phyloP scores from a whole-genome alignment of 1,140 invertebrate species.

The Mercenaria mercenaria region DNA sequence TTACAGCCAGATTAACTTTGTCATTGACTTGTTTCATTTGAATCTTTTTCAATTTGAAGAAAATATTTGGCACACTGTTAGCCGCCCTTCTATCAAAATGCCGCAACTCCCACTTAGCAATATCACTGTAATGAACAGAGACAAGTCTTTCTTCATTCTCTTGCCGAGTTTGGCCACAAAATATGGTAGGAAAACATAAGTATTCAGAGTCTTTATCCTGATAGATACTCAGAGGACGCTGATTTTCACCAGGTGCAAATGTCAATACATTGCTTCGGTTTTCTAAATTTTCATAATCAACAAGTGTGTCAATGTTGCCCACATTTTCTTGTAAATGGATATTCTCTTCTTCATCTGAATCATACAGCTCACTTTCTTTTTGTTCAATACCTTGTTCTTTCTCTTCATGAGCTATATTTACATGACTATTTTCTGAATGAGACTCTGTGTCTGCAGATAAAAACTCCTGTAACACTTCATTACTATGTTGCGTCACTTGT shows the following conservation, averaged over 20 bases:
- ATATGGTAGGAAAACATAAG: conserved; percentile 60
- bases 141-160: conserved; percentile 38
- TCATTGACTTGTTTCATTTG: conserved; percentile 69
- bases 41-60: conserved; percentile 69
- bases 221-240: conserved; percentile 63
- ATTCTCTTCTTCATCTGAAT: conserved; percentile 46
- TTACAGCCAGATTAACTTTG: conserved; percentile 59
- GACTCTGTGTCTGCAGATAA: background rate
- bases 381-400: background rate
- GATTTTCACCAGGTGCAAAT: conserved; percentile 62
- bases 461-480: conserved; percentile 19
- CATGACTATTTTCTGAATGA: too few relatives aligned
- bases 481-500: background rate
- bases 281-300: conserved; percentile 43
- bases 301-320: conserved; percentile 48
- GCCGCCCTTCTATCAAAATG: conserved; percentile 39
- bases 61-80: conserved; percentile 45
- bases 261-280: conserved; percentile 26
- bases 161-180: conserved; percentile 42
- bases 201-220: conserved; percentile 55
- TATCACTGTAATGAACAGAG: conserved; percentile 58
- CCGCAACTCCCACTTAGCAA: conserved; percentile 56
- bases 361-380: background rate
- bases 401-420: too few relatives aligned
- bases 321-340: conserved; percentile 28